Evolutionary conservation across 2,113 vertebrate genomes (phyloP), one percentile per base, ranked within the genome.

Genomic region (Eurystomus gularis): DNA sequence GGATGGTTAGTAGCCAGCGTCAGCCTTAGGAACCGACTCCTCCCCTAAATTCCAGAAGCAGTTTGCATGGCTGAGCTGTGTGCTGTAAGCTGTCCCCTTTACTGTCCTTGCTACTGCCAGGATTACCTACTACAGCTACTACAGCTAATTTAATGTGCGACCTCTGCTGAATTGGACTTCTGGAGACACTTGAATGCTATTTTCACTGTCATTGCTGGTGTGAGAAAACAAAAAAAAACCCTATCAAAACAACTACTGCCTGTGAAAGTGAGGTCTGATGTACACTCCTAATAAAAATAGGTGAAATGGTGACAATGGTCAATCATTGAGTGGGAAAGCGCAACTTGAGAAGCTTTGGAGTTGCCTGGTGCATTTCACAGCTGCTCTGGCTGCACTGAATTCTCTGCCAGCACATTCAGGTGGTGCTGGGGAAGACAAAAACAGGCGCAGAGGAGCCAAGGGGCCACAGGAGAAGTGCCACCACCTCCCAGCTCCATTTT

Each of bases 381-480:
- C 37, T 49, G 24, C 24, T 51, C 7, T 0, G 9, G 21, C 6
- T 1, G 0, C 15, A 15, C 49, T 71, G 40, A 64, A 35, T 81
- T 71, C 35, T 79, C 33, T 37, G 16, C 23, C 35, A 31, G 16
- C 11, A 31, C 20, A 8, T 54, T 77, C 19, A 46, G 31, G n/a
- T 61, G 14, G 39, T 46, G 17, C 3, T 1, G 1, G 15, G 9
- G 6, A 86, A 55, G 4, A 1, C 39, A 62, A 4, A 17, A 28
- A 4, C n/a, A n/a, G n/a, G n/a, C n/a, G 26, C 28, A 82, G 37
- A 52, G 64, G 4, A 62, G 19, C 48, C 46, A 65, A 84, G 37
- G 10, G 28, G n/a, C 16, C 51, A 18, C 0, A 0, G 6, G 11
- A 31, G 12, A 65, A 68, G 3, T 48, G 42, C 35, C 72, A 37